These are phyloP conservation scores for Gastrophryne carolinensis DNA, from an alignment of 2,797 vertebrate genomes.

Conservation along the genomic window DNA sequence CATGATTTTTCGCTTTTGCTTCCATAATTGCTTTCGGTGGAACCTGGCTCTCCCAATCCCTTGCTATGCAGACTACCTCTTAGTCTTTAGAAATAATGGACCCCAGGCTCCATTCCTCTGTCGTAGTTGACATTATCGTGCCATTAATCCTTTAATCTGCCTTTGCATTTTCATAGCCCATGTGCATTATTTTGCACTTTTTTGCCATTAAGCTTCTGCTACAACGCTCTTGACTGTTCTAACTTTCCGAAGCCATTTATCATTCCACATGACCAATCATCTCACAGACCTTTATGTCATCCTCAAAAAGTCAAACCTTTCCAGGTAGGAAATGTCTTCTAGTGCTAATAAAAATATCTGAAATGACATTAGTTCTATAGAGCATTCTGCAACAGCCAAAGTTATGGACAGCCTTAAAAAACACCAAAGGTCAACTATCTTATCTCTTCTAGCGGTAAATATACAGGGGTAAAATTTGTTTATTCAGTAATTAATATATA, in stretches of 20 bases:
- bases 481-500: constrained; percentile 16
- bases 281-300: constrained; percentile 25
- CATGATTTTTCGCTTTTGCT: constrained; percentile 4
- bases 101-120: constrained; percentile 16
- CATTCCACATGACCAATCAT: background rate
- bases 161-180: constrained; percentile 26
- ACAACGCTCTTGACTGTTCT: constrained; percentile 4
- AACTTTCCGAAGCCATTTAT: constrained; percentile 26
- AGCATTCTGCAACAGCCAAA: background rate
- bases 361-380: background rate
- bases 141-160: constrained; percentile 39
- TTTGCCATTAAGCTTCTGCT: constrained; percentile 24
- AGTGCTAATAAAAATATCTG: constrained; percentile 22
- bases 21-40: background rate
- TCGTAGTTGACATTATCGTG: constrained; percentile 33
- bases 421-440: constrained; percentile 2
- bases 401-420: background rate
- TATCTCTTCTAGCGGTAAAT: background rate
- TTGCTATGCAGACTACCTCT: background rate
- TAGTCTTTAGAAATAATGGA: constrained; percentile 19
- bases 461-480: background rate
- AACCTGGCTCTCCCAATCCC: background rate
- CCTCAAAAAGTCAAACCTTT: background rate
- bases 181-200: constrained; percentile 33
- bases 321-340: background rate